Percentiles rank a stretch among this genome's conserved stretches.
These are phyloP conservation scores for Macrosiphum euphorbiae DNA, from an alignment of 2,888 invertebrate species.

Conservation along the genomic window DNA sequence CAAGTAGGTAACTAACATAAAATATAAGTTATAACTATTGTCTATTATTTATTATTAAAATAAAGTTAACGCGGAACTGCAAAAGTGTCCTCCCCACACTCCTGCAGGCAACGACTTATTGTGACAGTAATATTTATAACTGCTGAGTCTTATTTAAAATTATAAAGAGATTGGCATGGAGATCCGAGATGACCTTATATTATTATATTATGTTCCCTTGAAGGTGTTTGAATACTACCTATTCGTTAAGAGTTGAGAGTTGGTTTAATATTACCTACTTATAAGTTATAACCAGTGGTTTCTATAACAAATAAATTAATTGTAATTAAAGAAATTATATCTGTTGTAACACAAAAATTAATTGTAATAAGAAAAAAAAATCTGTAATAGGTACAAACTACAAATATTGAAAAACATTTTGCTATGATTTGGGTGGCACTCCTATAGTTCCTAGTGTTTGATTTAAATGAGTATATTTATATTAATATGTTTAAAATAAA, in stretches of 20 bases:
- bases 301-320: too few relatives aligned
- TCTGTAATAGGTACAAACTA: too few relatives aligned
- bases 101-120: too few relatives aligned
- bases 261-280: not conserved
- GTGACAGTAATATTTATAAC: not conserved
- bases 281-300: too few relatives aligned
- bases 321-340: too few relatives aligned
- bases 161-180: not conserved
- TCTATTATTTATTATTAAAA: not conserved
- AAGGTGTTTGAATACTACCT: not conserved
- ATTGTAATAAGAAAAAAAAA: too few relatives aligned
- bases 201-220: not conserved
- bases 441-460: too few relatives aligned
- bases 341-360: too few relatives aligned
- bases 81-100: not conserved
- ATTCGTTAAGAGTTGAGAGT: not conserved
- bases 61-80: not conserved
- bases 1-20: conserved; percentile 6
- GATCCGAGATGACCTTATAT: not conserved
- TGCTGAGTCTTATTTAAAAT: not conserved
- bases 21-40: not conserved
- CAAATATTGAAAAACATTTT: too few relatives aligned
- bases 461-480: too few relatives aligned
- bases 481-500: too few relatives aligned
- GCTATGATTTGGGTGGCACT: too few relatives aligned